Evolutionary conservation across 1,140 invertebrate genomes (phyloP).

Genomic region (Diabrotica virgifera): DNA sequence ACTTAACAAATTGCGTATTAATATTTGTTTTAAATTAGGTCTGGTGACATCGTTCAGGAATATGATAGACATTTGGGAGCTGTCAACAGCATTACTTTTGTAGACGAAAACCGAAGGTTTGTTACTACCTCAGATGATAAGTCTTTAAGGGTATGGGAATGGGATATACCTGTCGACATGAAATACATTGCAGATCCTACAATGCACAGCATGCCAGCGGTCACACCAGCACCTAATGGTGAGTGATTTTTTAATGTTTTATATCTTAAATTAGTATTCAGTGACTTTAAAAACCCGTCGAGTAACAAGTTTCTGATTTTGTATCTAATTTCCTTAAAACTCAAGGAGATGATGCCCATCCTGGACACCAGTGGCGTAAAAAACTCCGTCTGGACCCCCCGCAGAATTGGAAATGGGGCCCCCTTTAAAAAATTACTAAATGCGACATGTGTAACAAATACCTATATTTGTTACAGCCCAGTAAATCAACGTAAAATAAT

Average conservation of each 20-base stretch:
- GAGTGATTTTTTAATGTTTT: neutral
- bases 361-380: too few species aligned
- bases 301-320: too few species aligned
- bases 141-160: slow-evolving; percentile 98
- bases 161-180: slow-evolving; percentile 99
- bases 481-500: too few species aligned
- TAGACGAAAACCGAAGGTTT: slow-evolving; percentile 96
- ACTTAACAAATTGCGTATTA: neutral
- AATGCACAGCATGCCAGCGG: slow-evolving; percentile 99
- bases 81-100: slow-evolving; percentile 98
- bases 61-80: slow-evolving; percentile 98
- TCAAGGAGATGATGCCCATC: too few species aligned
- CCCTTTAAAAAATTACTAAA: too few species aligned
- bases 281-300: too few species aligned
- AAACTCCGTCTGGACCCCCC: too few species aligned
- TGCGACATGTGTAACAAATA: too few species aligned
- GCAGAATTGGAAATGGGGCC: too few species aligned
- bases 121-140: slow-evolving; percentile 99
- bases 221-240: slow-evolving; percentile 91
- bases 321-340: too few species aligned
- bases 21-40: slow-evolving; percentile 50
- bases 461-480: too few species aligned
- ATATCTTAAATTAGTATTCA: too few species aligned
- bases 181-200: slow-evolving; percentile 99
- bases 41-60: slow-evolving; percentile 95